Conservation (phyloP, 2,888 invertebrate genomes). For the Dorcus parallelipipedus region DNA sequence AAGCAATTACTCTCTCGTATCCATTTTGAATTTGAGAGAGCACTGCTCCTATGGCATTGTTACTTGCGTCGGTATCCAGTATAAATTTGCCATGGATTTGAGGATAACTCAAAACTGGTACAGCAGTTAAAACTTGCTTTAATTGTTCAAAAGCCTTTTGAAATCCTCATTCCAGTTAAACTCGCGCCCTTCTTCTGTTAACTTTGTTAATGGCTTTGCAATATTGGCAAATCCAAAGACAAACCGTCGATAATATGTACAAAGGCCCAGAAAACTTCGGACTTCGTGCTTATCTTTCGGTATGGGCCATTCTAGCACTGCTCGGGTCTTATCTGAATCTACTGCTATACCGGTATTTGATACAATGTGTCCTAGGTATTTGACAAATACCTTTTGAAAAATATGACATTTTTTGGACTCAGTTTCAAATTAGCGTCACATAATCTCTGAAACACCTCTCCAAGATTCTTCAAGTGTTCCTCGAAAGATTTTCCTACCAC, state of each 20-base stretch:
- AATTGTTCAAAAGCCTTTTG: too few species aligned
- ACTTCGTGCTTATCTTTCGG: constrained; percentile 1
- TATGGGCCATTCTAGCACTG: not conserved
- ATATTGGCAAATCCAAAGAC: constrained; percentile 3
- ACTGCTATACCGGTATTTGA: not conserved
- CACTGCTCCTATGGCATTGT: too few species aligned
- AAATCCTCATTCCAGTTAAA: too few species aligned
- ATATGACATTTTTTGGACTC: constrained; percentile 5
- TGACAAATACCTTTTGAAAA: not conserved
- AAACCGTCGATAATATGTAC: constrained; percentile 2
- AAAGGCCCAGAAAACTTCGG: constrained; percentile 1
- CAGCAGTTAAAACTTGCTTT: too few species aligned
- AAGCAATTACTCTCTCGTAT: too few species aligned
- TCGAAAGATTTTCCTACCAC: constrained; percentile 21
- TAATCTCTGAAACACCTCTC: constrained; percentile 6
- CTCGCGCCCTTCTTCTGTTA: too few species aligned
- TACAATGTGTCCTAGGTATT: constrained; percentile 5
- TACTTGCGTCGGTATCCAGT: too few species aligned
- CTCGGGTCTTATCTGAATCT: not conserved
- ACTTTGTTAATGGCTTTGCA: not conserved
- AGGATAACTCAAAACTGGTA: too few species aligned
- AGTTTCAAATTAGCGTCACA: not conserved
- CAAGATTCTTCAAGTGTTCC: constrained; percentile 14
- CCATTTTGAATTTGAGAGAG: too few species aligned
- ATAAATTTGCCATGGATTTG: too few species aligned